Conservation (phyloP, 2,113 vertebrate species). For the Mormyrus lacerda region DNA sequence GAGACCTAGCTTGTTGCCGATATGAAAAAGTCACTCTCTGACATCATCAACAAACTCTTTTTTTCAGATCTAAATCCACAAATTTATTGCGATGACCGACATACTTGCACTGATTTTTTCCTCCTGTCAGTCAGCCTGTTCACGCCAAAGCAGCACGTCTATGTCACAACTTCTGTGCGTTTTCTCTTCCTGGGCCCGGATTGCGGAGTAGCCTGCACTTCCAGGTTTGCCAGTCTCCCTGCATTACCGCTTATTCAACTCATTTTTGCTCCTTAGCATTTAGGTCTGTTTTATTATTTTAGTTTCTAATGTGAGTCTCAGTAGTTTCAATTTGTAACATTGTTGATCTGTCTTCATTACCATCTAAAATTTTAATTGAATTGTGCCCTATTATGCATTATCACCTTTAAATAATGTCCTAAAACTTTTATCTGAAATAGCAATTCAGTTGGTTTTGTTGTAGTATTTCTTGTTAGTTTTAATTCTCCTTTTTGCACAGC, state of each 20-base stretch:
- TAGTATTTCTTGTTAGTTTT: not conserved
- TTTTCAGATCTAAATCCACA: not conserved
- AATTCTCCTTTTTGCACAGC: not conserved
- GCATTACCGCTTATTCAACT: not conserved
- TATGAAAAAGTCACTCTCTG: not conserved
- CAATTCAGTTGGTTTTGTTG: not conserved
- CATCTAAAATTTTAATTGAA: not conserved
- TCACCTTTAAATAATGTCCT: not conserved
- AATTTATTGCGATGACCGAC: not conserved
- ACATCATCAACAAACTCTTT: not conserved
- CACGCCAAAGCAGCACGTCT: not conserved
- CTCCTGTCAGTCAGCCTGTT: not conserved
- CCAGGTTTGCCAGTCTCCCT: not conserved
- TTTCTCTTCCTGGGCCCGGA: not conserved
- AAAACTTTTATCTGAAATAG: not conserved
- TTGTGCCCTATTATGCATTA: not conserved
- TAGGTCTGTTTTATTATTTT: not conserved
- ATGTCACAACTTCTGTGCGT: not conserved
- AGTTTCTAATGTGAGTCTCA: not conserved
- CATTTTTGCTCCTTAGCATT: not conserved
- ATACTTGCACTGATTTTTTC: not conserved
- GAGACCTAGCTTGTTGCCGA: not conserved
- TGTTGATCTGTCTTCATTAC: not conserved
- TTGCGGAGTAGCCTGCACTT: not conserved
- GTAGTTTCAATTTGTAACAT: not conserved